These are phyloP conservation scores for Chloebia gouldiae DNA, from an alignment of 2,113 vertebrate species.

Conservation along the genomic window DNA sequence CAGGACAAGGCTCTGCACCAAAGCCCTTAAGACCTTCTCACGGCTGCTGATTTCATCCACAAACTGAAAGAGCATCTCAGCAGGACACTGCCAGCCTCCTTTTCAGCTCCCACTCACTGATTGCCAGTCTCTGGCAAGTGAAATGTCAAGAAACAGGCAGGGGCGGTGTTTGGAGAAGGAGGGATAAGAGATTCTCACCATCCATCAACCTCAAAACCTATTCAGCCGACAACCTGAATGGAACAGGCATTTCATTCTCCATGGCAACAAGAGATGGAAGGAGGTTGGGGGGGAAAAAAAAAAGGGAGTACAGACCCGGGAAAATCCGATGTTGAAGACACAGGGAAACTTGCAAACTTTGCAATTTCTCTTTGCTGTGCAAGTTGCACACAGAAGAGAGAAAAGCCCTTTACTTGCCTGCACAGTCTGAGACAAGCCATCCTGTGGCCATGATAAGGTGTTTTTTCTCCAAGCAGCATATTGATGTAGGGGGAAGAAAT, in stretches of 20 bases:
- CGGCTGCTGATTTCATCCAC: slow-evolving; percentile 57
- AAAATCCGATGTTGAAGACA: slow-evolving; percentile 24
- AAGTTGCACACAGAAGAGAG: background rate
- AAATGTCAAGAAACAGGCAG: slow-evolving; percentile 70
- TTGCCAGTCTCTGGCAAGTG: slow-evolving; percentile 65
- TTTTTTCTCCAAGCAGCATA: background rate
- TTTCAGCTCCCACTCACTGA: slow-evolving; percentile 60
- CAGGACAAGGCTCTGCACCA: slow-evolving; percentile 24
- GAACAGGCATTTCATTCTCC: slow-evolving; percentile 68
- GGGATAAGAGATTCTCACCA: slow-evolving; percentile 74
- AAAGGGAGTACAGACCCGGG: background rate
- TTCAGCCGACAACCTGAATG: slow-evolving; percentile 69
- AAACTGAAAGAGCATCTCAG: slow-evolving; percentile 66
- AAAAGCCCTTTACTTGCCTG: background rate
- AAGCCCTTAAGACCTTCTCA: slow-evolving; percentile 61
- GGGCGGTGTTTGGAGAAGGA: slow-evolving; percentile 66
- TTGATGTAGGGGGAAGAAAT: background rate
- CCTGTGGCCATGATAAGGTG: background rate
- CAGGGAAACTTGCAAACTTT: slow-evolving; percentile 21
- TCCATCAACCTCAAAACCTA: slow-evolving; percentile 75
- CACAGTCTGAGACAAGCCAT: background rate
- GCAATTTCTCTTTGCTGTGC: background rate
- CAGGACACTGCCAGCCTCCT: slow-evolving; percentile 64
- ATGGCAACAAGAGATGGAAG: slow-evolving; percentile 69
- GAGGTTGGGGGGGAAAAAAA: background rate